phyloP scores from a whole-genome alignment of 2,797 vertebrate species.

The Prionace glauca region DNA sequence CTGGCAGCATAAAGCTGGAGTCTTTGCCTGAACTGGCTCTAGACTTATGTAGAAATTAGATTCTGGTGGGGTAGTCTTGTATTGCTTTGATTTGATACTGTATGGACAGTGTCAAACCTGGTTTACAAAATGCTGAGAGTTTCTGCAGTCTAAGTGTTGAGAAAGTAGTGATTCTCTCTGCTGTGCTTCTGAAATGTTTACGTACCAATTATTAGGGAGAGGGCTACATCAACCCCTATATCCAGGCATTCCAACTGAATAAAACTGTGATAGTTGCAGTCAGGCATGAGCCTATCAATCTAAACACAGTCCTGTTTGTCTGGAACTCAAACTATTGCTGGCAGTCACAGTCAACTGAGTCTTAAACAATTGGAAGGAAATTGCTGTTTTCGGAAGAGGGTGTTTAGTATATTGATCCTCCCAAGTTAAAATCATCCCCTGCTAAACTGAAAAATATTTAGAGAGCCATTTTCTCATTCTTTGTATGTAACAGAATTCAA shows the following conservation, averaged over 20 bases:
- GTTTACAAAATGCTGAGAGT: neutral
- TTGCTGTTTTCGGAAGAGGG: neutral
- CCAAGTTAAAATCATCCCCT: neutral
- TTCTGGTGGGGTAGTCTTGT: neutral
- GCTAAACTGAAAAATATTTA: neutral
- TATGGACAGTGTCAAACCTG: neutral
- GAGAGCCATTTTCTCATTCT: neutral
- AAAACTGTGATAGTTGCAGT: neutral
- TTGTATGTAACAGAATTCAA: neutral
- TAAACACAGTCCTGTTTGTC: neutral
- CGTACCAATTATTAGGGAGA: neutral
- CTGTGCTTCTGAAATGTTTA: neutral
- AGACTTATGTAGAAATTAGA: neutral
- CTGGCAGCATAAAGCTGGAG: neutral
- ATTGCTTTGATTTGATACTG: neutral
- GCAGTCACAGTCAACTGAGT: neutral
- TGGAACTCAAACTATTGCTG: neutral
- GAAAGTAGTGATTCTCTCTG: neutral
- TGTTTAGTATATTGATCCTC: neutral
- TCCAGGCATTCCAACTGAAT: too few species aligned
- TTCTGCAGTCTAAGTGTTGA: neutral
- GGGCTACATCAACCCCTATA: neutral
- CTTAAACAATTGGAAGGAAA: neutral
- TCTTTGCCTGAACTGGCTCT: neutral
- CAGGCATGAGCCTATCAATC: neutral